Conservation (phyloP, 1,140 invertebrate species). For the Aethina tumida region DNA sequence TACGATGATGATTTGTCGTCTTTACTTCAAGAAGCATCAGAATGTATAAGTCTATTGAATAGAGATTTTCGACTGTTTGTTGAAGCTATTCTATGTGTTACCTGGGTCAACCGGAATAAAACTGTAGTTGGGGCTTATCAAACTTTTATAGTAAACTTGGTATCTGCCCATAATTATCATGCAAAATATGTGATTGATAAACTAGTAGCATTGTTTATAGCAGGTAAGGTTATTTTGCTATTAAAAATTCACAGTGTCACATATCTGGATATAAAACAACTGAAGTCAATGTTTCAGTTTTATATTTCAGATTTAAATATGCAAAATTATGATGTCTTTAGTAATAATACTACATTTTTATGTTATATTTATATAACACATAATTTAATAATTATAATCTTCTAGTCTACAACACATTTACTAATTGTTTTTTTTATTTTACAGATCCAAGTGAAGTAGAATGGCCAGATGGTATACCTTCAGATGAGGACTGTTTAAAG, state of each 20-base stretch:
- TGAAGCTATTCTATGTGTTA: conserved; percentile 49
- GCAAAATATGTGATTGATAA: conserved; percentile 46
- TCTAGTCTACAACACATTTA: conserved; percentile 7
- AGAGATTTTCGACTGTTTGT: conserved; percentile 45
- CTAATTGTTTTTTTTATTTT: conserved; percentile 16
- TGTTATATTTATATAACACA: no score
- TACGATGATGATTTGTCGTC: conserved; percentile 47
- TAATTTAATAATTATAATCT: neutral
- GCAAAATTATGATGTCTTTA: no score
- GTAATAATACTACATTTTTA: no score
- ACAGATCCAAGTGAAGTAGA: conserved; percentile 29
- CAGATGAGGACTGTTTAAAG: conserved; percentile 35
- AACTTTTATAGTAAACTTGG: conserved; percentile 50
- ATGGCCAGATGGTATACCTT: conserved; percentile 38
- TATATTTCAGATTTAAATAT: no score
- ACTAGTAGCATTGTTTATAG: conserved; percentile 45
- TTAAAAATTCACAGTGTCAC: no score
- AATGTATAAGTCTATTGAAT: conserved; percentile 48
- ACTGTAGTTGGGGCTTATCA: conserved; percentile 44
- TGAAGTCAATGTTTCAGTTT: neutral
- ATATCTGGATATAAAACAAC: no score
- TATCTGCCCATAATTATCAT: conserved; percentile 52
- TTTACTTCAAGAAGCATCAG: conserved; percentile 43
- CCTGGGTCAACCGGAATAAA: conserved; percentile 43
- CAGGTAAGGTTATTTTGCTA: conserved; percentile 35